Evolutionary conservation across 2,888 invertebrate species (phyloP).

Genomic region (Cerastis rubricosa): DNA sequence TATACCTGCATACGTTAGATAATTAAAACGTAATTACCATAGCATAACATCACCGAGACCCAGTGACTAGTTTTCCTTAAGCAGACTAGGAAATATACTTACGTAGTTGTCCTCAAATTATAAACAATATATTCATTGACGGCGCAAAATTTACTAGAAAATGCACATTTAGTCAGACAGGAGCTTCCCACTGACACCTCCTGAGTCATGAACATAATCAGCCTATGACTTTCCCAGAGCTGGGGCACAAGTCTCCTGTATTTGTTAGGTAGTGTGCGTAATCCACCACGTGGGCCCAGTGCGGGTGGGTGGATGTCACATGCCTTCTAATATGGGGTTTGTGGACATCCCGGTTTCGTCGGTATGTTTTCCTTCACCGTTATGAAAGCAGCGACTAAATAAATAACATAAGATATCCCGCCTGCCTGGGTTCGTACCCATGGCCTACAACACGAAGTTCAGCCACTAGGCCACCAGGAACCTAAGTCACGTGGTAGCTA

Average conservation of each 20-base stretch:
- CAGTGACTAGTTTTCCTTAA: constrained; percentile 34
- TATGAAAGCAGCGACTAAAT: neutral
- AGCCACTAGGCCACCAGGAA: neutral
- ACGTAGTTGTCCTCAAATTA: constrained; percentile 13
- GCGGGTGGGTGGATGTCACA: neutral
- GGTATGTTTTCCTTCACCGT: neutral
- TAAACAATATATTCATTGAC: constrained; percentile 28
- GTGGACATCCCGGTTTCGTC: neutral
- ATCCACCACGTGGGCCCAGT: neutral
- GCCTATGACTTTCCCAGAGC: neutral
- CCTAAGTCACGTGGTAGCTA: neutral
- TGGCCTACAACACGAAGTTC: neutral
- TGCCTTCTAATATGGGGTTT: neutral
- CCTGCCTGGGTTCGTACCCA: neutral
- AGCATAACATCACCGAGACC: neutral
- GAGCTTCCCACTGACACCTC: neutral
- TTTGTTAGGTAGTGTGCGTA: neutral
- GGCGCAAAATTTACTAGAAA: constrained; percentile 20
- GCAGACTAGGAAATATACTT: constrained; percentile 24
- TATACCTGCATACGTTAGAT: constrained; percentile 26
- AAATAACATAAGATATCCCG: neutral
- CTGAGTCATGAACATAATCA: neutral
- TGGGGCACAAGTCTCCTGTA: neutral
- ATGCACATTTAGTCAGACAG: constrained; percentile 10
- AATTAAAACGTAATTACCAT: constrained; percentile 16